These are phyloP conservation scores for Poecilia latipinna DNA, from an alignment of 2,113 vertebrate species.

Conservation along the genomic window DNA sequence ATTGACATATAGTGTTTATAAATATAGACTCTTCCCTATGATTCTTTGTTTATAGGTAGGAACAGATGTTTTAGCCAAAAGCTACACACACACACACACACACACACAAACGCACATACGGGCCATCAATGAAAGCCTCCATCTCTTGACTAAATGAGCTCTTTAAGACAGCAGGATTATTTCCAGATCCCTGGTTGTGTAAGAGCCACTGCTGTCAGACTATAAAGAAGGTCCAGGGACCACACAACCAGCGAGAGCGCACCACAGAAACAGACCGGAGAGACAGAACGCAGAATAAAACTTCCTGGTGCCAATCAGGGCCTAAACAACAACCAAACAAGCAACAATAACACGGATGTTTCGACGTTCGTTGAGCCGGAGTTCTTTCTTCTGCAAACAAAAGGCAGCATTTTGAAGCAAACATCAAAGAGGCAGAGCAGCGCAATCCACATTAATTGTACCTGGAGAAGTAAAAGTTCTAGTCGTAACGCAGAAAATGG, in stretches of 20 bases:
- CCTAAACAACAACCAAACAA: conserved; percentile 48
- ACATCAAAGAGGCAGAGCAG: conserved; percentile 57
- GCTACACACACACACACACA: conserved; percentile 33
- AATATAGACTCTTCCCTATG: conserved; percentile 51
- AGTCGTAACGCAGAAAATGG: conserved; percentile 36
- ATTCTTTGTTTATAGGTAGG: conserved; percentile 68
- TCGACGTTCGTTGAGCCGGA: conserved; percentile 21
- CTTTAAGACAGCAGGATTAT: conserved; percentile 78
- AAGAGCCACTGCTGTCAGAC: conserved; percentile 76
- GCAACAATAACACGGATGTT: conserved; percentile 50
- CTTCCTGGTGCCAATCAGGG: conserved; percentile 69
- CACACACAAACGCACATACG: conserved; percentile 48
- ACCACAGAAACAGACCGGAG: conserved; percentile 61
- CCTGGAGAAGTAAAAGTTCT: conserved; percentile 35
- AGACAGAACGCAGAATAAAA: conserved; percentile 54
- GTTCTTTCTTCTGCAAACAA: conserved; percentile 41
- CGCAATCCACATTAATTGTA: conserved; percentile 27
- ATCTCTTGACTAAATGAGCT: conserved; percentile 75
- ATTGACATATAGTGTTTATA: conserved; percentile 52
- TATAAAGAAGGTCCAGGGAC: conserved; percentile 75
- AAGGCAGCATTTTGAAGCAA: conserved; percentile 43
- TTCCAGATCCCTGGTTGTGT: conserved; percentile 79
- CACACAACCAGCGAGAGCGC: conserved; percentile 72
- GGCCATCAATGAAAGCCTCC: conserved; percentile 66
- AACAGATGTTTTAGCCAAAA: conserved; percentile 34